Evolutionary conservation across 1,140 invertebrate species (phyloP).

Genomic region (Zophobas atratus): DNA sequence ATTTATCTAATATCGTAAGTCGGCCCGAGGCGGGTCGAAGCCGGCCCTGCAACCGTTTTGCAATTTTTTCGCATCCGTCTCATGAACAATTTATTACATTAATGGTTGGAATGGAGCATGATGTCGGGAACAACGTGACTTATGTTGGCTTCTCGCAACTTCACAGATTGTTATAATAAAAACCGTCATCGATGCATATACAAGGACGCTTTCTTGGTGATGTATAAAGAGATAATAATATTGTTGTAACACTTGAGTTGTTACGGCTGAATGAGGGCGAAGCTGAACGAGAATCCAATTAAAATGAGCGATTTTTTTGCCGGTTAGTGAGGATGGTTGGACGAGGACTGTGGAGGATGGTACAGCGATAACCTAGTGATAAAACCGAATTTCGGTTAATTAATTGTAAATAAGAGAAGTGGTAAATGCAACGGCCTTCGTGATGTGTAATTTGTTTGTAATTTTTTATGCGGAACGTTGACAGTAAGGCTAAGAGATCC

Average conservation of each 20-base stretch:
- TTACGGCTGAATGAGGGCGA: slow-evolving; percentile 11
- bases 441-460: too few species aligned
- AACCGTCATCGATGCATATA: slow-evolving; percentile 8
- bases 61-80: slow-evolving; percentile 14
- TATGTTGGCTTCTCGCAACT: background rate
- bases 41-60: slow-evolving; percentile 28
- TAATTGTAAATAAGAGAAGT: too few species aligned
- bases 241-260: slow-evolving; percentile 18
- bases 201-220: slow-evolving; percentile 30
- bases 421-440: too few species aligned
- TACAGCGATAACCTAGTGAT: too few species aligned
- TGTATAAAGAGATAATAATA: slow-evolving; percentile 23
- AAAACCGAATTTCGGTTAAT: too few species aligned
- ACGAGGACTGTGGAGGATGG: too few species aligned
- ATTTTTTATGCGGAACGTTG: too few species aligned
- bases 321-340: too few species aligned
- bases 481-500: too few species aligned
- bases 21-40: background rate
- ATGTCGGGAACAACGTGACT: slow-evolving; percentile 18
- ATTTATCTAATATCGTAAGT: background rate
- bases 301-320: too few species aligned
- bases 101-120: slow-evolving; percentile 10
- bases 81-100: slow-evolving; percentile 17
- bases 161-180: slow-evolving; percentile 12
- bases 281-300: too few species aligned